Evolutionary conservation across 2,888 invertebrate species (phyloP).

Genomic region (Coleophora flavipennella): DNA sequence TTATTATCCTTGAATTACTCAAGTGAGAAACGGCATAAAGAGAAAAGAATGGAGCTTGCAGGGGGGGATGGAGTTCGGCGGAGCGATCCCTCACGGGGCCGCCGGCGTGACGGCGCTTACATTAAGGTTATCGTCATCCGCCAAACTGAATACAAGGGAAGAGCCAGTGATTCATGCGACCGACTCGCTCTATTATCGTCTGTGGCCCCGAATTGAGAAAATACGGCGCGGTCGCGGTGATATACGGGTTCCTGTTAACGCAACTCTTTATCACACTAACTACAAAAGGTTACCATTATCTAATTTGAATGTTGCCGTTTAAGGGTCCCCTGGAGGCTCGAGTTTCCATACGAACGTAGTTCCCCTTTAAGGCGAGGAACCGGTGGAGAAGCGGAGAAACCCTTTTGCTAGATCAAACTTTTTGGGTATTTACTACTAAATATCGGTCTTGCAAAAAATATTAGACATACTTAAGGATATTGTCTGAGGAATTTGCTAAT

Average conservation of each 20-base stretch:
- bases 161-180: constrained; percentile 62
- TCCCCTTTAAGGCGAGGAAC: too few species aligned
- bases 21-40: constrained; percentile 68
- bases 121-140: constrained; percentile 70
- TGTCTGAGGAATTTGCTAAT: too few species aligned
- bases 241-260: constrained; percentile 23
- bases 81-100: constrained; percentile 68
- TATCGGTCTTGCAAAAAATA: too few species aligned
- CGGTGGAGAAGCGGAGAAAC: too few species aligned
- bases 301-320: too few species aligned
- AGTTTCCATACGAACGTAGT: too few species aligned
- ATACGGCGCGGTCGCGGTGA: constrained; percentile 24
- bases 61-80: constrained; percentile 66
- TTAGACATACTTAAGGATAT: too few species aligned
- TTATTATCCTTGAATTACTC: constrained; percentile 71
- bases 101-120: constrained; percentile 70
- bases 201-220: constrained; percentile 47
- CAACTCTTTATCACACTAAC: too few species aligned
- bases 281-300: too few species aligned
- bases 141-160: constrained; percentile 67
- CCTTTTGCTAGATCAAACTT: too few species aligned
- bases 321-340: too few species aligned
- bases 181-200: constrained; percentile 50
- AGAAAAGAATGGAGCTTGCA: constrained; percentile 63
- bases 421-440: too few species aligned